Percentiles rank a stretch among this genome's conserved stretches.
Evolutionary conservation across 2,797 vertebrate species (phyloP).

Genomic region (Chaenodraco wilsoni): DNA sequence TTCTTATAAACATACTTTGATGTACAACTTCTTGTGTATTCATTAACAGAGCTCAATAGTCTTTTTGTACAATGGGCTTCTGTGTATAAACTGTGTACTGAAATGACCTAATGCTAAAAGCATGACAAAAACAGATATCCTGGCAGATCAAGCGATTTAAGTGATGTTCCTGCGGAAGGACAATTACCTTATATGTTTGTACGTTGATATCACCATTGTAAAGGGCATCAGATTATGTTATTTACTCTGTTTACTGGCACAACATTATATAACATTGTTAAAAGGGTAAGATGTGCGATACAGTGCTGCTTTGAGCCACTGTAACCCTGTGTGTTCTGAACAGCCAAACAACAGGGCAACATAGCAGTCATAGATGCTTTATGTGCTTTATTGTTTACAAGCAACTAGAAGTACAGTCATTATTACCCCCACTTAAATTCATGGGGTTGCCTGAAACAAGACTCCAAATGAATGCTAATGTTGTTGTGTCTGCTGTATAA

Average conservation of each 20-base stretch:
- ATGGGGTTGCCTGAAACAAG: conserved; percentile 1
- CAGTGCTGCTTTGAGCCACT: conserved; percentile 9
- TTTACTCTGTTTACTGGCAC: conserved; percentile 31
- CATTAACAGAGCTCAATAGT: conserved; percentile 30
- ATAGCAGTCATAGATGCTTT: neutral
- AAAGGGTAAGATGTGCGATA: conserved; percentile 34
- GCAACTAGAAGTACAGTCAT: neutral
- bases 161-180: conserved; percentile 32
- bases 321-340: neutral
- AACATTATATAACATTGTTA: conserved; percentile 14
- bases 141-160: conserved; percentile 30
- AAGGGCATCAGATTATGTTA: conserved; percentile 21
- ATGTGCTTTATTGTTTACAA: conserved; percentile 19
- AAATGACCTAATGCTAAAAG: conserved; percentile 35
- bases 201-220: conserved; percentile 35
- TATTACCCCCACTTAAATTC: neutral
- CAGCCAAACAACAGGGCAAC: conserved; percentile 16
- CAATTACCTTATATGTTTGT: conserved; percentile 55
- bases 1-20: neutral
- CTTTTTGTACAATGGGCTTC: conserved; percentile 8
- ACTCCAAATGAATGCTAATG: neutral
- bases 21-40: conserved; percentile 19
- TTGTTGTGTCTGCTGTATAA: conserved; percentile 2
- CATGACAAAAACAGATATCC: conserved; percentile 22
- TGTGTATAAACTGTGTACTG: conserved; percentile 7